phyloP scores from a whole-genome alignment of 2,113 vertebrate genomes.

The Orcinus orca region DNA sequence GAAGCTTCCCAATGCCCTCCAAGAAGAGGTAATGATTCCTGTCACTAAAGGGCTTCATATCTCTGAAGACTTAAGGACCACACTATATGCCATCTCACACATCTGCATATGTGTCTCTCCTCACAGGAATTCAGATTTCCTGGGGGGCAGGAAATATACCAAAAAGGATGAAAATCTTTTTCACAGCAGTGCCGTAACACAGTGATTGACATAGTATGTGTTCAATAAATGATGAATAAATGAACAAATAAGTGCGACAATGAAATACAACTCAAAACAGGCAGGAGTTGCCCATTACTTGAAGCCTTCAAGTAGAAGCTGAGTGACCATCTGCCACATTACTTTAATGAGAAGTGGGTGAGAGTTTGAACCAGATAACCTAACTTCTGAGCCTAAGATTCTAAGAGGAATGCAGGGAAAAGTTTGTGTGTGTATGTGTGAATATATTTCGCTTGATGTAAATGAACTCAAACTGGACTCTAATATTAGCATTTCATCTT shows the following conservation, averaged over 20 bases:
- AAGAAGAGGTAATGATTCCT: background rate
- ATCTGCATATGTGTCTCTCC: background rate
- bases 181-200: background rate
- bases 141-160: background rate
- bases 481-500: background rate
- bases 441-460: background rate
- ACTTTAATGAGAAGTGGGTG: background rate
- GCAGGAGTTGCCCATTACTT: background rate
- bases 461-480: background rate
- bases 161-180: background rate
- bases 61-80: background rate
- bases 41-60: background rate
- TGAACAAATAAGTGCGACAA: background rate
- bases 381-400: background rate
- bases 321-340: background rate
- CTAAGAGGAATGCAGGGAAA: background rate
- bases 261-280: background rate
- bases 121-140: background rate
- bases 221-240: background rate
- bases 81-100: accelerated
- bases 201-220: background rate
- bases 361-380: background rate
- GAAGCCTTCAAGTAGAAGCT: background rate
- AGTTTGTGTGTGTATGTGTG: background rate
- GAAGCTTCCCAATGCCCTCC: background rate